Conservation (phyloP, 2,888 invertebrate species). For the Chrysotoxum bicinctum region DNA sequence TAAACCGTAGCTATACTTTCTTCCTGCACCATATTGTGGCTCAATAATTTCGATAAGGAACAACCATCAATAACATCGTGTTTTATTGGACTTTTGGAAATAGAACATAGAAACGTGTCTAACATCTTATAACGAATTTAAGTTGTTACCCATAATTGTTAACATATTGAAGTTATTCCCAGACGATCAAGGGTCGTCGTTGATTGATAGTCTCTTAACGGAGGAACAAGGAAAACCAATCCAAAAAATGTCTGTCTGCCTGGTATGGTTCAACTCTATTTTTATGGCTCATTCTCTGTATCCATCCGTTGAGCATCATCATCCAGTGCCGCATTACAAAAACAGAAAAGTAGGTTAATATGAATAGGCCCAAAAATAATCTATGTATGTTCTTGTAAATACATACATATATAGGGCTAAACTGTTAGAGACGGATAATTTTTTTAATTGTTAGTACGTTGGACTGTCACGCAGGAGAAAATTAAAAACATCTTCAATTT, state of each 20-base stretch:
- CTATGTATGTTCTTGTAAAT: too few relatives aligned
- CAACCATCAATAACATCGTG: conserved; percentile 8
- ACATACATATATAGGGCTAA: too few relatives aligned
- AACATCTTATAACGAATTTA: conserved; percentile 33
- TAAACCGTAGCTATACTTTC: not conserved
- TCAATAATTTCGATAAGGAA: conserved; percentile 23
- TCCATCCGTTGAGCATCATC: not conserved
- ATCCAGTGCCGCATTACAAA: not conserved
- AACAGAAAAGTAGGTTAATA: not conserved
- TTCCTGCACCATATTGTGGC: not conserved
- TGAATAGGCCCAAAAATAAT: not conserved
- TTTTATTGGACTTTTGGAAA: conserved; percentile 34
- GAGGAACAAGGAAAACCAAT: conserved; percentile 27
- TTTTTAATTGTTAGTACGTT: too few relatives aligned
- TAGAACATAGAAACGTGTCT: conserved; percentile 31
- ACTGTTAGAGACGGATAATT: too few relatives aligned
- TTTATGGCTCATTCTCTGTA: conserved; percentile 22
- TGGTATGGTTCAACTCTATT: conserved; percentile 30
- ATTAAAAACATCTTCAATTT: too few relatives aligned
- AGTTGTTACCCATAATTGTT: conserved; percentile 59
- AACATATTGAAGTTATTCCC: conserved; percentile 57
- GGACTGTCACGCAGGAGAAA: too few relatives aligned
- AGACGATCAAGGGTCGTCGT: conserved; percentile 27
- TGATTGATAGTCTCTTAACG: conserved; percentile 46
- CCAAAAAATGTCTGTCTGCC: conserved; percentile 4